Evolutionary conservation across 2,113 vertebrate species (phyloP).

Genomic region (Damaliscus lunatus): DNA sequence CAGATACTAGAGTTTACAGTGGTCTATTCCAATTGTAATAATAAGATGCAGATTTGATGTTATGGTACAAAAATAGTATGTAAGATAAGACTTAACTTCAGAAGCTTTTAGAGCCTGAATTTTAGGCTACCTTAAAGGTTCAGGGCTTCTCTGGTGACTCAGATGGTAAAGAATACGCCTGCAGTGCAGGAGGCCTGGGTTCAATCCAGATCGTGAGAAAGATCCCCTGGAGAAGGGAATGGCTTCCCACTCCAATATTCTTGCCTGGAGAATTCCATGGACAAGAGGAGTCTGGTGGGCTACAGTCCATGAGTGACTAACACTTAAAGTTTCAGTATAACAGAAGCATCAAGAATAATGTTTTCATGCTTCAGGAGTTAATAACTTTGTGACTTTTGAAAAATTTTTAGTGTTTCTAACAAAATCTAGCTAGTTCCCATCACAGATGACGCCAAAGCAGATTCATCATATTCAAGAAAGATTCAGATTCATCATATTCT

Average conservation of each 20-base stretch:
- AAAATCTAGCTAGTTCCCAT: not conserved
- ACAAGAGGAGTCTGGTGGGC: not conserved
- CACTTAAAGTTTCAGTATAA: not conserved
- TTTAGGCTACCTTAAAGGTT: not conserved
- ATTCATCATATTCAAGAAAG: not conserved
- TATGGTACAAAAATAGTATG: not conserved
- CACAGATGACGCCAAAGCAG: not conserved
- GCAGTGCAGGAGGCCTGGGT: not conserved
- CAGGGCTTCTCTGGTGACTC: not conserved
- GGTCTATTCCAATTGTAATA: not conserved
- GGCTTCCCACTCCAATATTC: not conserved
- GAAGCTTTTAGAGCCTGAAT: not conserved
- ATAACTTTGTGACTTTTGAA: not conserved
- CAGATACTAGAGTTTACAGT: not conserved
- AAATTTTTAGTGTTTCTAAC: not conserved
- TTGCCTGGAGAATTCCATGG: not conserved
- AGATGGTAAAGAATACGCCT: not conserved
- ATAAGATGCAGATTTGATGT: not conserved
- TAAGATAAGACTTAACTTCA: not conserved
- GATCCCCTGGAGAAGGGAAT: not conserved
- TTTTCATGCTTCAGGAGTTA: not conserved
- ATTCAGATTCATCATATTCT: not conserved
- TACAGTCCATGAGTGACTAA: not conserved
- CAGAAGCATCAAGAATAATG: not conserved
- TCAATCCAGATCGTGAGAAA: not conserved